Conservation (phyloP, 1,140 invertebrate genomes). For the Monochamus saltuarius region DNA sequence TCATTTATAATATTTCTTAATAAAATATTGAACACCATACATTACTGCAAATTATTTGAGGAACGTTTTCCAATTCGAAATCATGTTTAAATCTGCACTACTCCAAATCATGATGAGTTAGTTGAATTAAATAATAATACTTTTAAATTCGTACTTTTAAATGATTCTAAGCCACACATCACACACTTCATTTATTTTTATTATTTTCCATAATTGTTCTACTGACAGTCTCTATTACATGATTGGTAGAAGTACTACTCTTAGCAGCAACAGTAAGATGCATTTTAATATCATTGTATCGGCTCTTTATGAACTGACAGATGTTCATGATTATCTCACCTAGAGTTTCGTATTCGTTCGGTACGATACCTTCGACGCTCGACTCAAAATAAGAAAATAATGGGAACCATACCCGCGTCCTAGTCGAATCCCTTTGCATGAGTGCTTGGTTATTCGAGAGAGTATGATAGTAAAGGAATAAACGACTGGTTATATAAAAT, state of each 20-base stretch:
- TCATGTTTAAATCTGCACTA: too few species aligned
- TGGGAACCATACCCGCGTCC: conserved; percentile 66
- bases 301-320: conserved; percentile 33
- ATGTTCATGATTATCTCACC: conserved; percentile 54
- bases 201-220: conserved; percentile 8
- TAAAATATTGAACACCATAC: too few species aligned
- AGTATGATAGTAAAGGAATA: conserved; percentile 99
- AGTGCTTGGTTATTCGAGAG: conserved; percentile 94
- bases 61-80: too few species aligned
- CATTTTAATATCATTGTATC: conserved; percentile 11
- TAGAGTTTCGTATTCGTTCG: conserved; percentile 89
- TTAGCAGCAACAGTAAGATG: conserved; percentile 3
- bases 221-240: conserved; percentile 10
- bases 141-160: too few species aligned
- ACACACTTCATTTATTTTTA: conserved; percentile 2
- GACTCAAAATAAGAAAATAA: conserved; percentile 90
- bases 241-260: conserved; percentile 9
- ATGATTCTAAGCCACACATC: too few species aligned
- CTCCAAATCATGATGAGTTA: too few species aligned
- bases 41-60: too few species aligned
- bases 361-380: conserved; percentile 89
- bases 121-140: too few species aligned
- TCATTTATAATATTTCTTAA: too few species aligned
- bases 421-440: conserved; percentile 78
- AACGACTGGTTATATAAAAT: conserved; percentile 94